Evolutionary conservation across 2,888 invertebrate species (phyloP).

Genomic region (Drosophila lacicola): DNA sequence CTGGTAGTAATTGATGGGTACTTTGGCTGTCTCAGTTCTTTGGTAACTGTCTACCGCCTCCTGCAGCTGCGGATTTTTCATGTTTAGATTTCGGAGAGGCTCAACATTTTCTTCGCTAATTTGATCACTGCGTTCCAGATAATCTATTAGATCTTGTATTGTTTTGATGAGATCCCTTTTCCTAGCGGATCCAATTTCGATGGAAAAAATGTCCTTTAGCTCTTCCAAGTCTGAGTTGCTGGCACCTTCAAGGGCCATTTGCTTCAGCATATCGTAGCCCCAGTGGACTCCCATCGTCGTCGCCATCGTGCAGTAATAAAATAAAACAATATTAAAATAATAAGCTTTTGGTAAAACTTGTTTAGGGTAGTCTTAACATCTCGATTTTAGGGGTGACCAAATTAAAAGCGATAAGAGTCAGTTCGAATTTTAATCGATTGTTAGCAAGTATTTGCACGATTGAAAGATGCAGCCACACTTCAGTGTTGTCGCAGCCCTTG

Average conservation of each 20-base stretch:
- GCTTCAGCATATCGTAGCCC: constrained; percentile 75
- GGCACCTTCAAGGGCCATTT: constrained; percentile 41
- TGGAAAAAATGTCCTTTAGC: constrained; percentile 64
- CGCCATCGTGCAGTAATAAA: constrained; percentile 9
- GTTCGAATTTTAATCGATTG: background rate
- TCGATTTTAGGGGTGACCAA: constrained; percentile 13
- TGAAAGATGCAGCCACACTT: constrained; percentile 30
- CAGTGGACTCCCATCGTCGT: constrained; percentile 39
- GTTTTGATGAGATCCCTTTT: constrained; percentile 66
- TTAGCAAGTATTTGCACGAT: constrained; percentile 13
- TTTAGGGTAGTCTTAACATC: too few species aligned
- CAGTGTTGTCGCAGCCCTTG: constrained; percentile 58
- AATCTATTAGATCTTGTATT: constrained; percentile 74
- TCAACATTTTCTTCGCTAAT: constrained; percentile 75
- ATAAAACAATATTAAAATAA: background rate
- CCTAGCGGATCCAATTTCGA: constrained; percentile 74
- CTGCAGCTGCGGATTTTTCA: constrained; percentile 43
- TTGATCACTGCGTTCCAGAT: constrained; percentile 75
- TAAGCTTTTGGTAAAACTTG: too few species aligned
- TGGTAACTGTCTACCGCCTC: constrained; percentile 59
- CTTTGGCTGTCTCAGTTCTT: background rate
- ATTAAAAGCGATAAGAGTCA: background rate
- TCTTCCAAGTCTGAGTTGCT: constrained; percentile 51
- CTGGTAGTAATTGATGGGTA: constrained; percentile 58
- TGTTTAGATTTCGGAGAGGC: constrained; percentile 56